Base-by-base conservation (phyloP, 1,140 invertebrate genomes). In the Sipha flava region DNA sequence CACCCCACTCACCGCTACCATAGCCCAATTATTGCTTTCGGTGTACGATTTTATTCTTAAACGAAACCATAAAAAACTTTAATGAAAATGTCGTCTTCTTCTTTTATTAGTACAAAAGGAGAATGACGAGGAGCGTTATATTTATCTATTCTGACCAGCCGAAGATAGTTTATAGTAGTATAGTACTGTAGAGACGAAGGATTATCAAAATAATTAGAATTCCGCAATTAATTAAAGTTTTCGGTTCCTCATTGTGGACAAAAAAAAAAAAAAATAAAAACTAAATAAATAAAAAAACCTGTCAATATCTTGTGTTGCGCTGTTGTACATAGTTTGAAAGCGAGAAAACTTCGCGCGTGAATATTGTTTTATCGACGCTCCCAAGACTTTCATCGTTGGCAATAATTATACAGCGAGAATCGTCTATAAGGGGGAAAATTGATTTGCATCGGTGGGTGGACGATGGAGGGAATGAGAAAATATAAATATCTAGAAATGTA, bases 121-220 rank as follows among this genome's bases (percentile, higher is more conserved):
- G 16, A 34, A 73, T 12, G 4, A 40, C 34, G 43, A 37, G 34
- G 37, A 47, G 26, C 12, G 18, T n/a, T n/a, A n/a, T 72, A 72
- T 52, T 21, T 43, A 43, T 73, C 21, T 37, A 54, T 73, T 73
- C 10, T 52, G 18, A 43, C 37, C 52, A 34, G 29, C 45, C 31
- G 49, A 77, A 57, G 73, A 77, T 40, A 40, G 59, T 59, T 1
- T 18, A n/a, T 40, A 10, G 37, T 6, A 40, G 37, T 6, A 40
- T 10, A 10, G 5, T 4, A 4, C 5, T 10, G 40, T 70, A 43
- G 52, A 29, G 31, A 77, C 16, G 73, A 57, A 77, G 52, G 73
- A 77, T 77, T 77, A 77, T 31, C 21, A 59, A 77, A 77, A 77
- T 77, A 77, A 77, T 77, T 77, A 77, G 52, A 59, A 77, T 59